Evolutionary conservation across 2,888 invertebrate species (phyloP), one percentile per base, ranked within the genome.

Genomic region (Oligia latruncula): DNA sequence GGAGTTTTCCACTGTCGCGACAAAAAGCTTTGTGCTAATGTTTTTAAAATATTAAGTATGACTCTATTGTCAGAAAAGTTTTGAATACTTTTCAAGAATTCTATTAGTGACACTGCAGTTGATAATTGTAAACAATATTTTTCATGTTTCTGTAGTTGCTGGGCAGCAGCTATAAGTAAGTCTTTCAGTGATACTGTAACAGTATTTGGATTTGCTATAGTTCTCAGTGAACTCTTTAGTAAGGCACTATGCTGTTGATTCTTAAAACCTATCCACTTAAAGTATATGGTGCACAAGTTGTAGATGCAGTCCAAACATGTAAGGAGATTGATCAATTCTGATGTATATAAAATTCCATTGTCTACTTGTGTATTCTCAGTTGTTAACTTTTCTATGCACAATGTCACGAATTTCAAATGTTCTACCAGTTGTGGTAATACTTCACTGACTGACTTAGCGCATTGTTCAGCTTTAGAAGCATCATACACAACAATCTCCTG

Each of bases 1-100:
- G 96, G 93, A 82, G 97, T 97, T 88, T 97, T 97, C 98, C 98
- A 98, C 84, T 97, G 97, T 77, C 97, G 97, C 60, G 96, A 97
- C 86, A 98, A 95, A 87, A 98, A 96, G 65, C 90, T 93, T 68
- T 93, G 92, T 35, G 96, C 93, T 88, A 97, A 90, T 79, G 95
- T 93, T 90, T 93, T 94, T 75, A 97, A 92, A 88, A 97, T 96
- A 83, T 96, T 96, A 35, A 95, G 90, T 43, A 97, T 87, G 17
- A 94, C 93, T 65, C 92, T 92, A 84, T 93, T 96, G 43, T 96
- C 95, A 52, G 95, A 94, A 85, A 96, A 94, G 55, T 93, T 94
- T 85, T 96, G 95, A 52, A 98, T 91, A 23, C 96, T 92, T 90
- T 97, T 96, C 74, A 97, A 90, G 8, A 97, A 93, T 88, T 97